Evolutionary conservation across 2,797 vertebrate species (phyloP), one percentile per base, ranked within the genome.

Genomic region (Protosalanx chinensis): DNA sequence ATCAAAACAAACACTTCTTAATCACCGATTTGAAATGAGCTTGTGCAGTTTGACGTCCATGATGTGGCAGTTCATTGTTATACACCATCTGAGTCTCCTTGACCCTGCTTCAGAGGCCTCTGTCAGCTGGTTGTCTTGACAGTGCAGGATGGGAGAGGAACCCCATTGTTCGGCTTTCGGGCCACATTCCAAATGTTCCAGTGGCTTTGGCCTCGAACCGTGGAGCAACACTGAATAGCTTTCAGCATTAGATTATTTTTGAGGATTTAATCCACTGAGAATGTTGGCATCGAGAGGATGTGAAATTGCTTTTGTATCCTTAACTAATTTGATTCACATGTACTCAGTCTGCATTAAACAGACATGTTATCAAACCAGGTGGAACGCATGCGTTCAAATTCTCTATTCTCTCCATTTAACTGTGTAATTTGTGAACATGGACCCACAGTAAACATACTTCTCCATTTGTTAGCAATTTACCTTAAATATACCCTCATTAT

Each of bases 21-120:
- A 46, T 13, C 41, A 46, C 41, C 74, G 79, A 84, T 71, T 71
- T 81, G 81, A 79, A 76, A 63, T 41, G 61, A 78, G 76, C 76
- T 84, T 76, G 70, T 57, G 71, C 12, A 68, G 71, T 13, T 75
- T 75, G 74, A 46, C 23, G 23, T 46, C 41, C 59, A 80, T 33
- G 78, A 79, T n/a, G 20, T 65, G 64, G 77, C 67, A 3, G 64
- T 83, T 75, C 6, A 85, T 84, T 84, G 75, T 79, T 72, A 80
- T 85, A 76, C 76, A 57, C 60, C 59, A 76, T 82, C 79, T 86
- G 78, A 74, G 83, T 56, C 8, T 53, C 29, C 59, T 35, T 12
- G 30, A 35, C 62, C 65, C 69, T 30, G 70, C 70, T 72, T 68
- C 69, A 0, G 16, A 83, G 66, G 77, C 70, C 37, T 46, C 58